These are phyloP conservation scores for Lampropteryx suffumata DNA, from an alignment of 2,888 invertebrate species.

Conservation along the genomic window DNA sequence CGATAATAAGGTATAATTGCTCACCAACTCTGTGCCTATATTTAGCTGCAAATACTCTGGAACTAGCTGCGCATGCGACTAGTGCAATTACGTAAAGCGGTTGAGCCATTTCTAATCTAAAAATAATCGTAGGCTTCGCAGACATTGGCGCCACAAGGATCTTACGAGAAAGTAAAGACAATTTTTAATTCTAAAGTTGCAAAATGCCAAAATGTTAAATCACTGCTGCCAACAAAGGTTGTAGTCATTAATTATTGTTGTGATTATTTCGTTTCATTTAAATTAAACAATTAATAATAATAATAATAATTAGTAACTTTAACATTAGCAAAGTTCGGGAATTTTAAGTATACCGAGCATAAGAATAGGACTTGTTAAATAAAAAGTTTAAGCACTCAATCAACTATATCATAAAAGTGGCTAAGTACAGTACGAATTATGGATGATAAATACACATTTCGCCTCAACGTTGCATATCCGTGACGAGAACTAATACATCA, in stretches of 20 bases:
- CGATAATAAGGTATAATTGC: constrained; percentile 81
- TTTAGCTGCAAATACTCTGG: constrained; percentile 79
- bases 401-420: neutral
- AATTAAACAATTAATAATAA: too few relatives aligned
- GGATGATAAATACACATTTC: constrained; percentile 27
- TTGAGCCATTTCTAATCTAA: constrained; percentile 83
- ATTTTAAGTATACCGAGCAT: too few relatives aligned
- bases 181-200: constrained; percentile 54
- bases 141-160: constrained; percentile 78
- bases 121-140: constrained; percentile 81
- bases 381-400: neutral
- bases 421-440: constrained; percentile 7
- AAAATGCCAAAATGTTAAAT: constrained; percentile 15
- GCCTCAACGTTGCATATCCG: constrained; percentile 55
- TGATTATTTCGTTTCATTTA: too few relatives aligned
- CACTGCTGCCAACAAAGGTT: neutral
- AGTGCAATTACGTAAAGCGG: constrained; percentile 82
- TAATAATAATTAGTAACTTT: too few relatives aligned
- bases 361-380: too few relatives aligned
- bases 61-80: constrained; percentile 78
- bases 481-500: constrained; percentile 70
- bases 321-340: too few relatives aligned
- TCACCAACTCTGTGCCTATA: constrained; percentile 76
- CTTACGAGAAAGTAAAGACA: constrained; percentile 78
- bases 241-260: too few relatives aligned